Evolutionary conservation across 64 coral and sea anemone species (phyloP).

Genomic region (Hydrozoanthus tunicans): DNA sequence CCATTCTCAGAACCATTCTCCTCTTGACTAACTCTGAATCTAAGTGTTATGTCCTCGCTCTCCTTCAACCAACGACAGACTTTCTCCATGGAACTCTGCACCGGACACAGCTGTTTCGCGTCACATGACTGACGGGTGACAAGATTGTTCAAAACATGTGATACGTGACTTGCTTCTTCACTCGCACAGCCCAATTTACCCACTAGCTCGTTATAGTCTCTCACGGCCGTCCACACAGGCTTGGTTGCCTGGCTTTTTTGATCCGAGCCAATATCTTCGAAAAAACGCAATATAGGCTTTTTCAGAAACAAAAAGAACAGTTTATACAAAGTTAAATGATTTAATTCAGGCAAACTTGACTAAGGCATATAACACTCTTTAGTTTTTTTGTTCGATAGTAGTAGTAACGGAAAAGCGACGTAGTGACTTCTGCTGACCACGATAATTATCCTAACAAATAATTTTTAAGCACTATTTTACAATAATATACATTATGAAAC

Average conservation of each 20-base stretch:
- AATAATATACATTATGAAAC: no score
- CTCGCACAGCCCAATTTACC: constrained; percentile 46
- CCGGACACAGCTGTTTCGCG: constrained; percentile 30
- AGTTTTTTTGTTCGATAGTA: no score
- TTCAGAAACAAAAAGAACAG: neutral
- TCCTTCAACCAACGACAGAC: constrained; percentile 47
- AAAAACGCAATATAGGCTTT: neutral
- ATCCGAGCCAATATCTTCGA: neutral
- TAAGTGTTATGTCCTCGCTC: constrained; percentile 43
- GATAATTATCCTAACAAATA: no score
- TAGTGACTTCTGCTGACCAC: no score
- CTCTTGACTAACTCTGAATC: constrained; percentile 25
- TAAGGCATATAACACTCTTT: no score
- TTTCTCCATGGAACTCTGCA: constrained; percentile 45
- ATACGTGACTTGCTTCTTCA: constrained; percentile 57
- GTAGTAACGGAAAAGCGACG: no score
- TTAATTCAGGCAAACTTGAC: no score
- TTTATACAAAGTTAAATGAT: neutral
- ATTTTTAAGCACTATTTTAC: no score
- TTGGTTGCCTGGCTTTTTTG: constrained; percentile 6
- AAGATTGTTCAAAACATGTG: constrained; percentile 36
- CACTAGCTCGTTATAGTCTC: constrained; percentile 52
- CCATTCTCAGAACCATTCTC: neutral
- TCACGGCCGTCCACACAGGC: constrained; percentile 58
- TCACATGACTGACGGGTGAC: constrained; percentile 8